phyloP scores from a whole-genome alignment of 2,888 invertebrate genomes.

The Limnephilus marmoratus region DNA sequence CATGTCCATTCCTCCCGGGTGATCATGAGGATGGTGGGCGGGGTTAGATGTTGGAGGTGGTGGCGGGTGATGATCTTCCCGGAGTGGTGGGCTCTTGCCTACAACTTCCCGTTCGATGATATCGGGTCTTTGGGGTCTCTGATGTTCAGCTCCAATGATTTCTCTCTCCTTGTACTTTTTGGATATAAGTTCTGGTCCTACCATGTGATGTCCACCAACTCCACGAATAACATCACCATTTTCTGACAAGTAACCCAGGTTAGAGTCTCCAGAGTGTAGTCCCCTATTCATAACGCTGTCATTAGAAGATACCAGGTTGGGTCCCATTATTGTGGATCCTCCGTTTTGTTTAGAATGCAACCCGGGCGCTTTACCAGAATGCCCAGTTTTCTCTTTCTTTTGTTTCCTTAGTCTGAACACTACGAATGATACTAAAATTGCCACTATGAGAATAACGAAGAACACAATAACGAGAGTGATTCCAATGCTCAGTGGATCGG shows the following conservation, averaged over 20 bases:
- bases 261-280: constrained; percentile 84
- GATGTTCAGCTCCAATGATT: constrained; percentile 83
- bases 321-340: constrained; percentile 82
- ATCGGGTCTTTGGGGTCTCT: constrained; percentile 92
- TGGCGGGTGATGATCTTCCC: constrained; percentile 88
- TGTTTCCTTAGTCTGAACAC: constrained; percentile 92
- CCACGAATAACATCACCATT: constrained; percentile 86
- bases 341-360: constrained; percentile 89
- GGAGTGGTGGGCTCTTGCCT: constrained; percentile 87
- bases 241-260: constrained; percentile 84
- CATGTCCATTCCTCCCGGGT: constrained; percentile 85
- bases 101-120: constrained; percentile 94
- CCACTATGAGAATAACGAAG: constrained; percentile 92
- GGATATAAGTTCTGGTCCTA: constrained; percentile 90
- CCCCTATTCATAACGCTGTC: constrained; percentile 84
- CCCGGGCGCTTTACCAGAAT: constrained; percentile 81
- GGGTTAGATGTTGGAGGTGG: constrained; percentile 86
- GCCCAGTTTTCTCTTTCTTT: constrained; percentile 89
- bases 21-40: constrained; percentile 84
- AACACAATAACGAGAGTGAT: constrained; percentile 96
- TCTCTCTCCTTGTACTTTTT: constrained; percentile 94
- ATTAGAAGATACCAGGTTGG: constrained; percentile 82
- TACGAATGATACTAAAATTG: constrained; percentile 93
- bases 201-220: constrained; percentile 86
- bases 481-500: constrained; percentile 94